phyloP scores from a whole-genome alignment of 2,113 vertebrate genomes.

The Lipophrys pholis region DNA sequence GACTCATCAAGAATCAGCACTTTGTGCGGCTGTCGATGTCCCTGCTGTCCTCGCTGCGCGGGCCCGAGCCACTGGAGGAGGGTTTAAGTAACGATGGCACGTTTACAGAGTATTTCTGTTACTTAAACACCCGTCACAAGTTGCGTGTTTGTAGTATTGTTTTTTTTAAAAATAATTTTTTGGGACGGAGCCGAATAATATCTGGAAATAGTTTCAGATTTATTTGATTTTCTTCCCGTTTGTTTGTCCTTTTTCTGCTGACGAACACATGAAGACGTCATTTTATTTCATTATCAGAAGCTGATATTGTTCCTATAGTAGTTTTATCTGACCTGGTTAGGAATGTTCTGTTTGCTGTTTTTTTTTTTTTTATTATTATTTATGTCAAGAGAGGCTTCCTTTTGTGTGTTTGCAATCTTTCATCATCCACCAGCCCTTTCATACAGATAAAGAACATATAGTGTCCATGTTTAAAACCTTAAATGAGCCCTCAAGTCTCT shows the following conservation, averaged over 20 bases:
- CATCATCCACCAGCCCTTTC: slow-evolving; percentile 38
- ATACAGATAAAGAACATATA: slow-evolving; percentile 17
- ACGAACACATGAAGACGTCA: slow-evolving; percentile 1
- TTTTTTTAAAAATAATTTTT: too few relatives aligned
- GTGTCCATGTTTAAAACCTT: slow-evolving; percentile 42
- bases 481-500: slow-evolving; percentile 35
- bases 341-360: slow-evolving; percentile 27
- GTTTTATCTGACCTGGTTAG: slow-evolving; percentile 30
- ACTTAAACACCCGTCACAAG: slow-evolving; percentile 1
- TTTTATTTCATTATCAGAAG: background rate
- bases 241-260: background rate
- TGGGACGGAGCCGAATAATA: background rate
- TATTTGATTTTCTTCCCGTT: background rate
- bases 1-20: background rate
- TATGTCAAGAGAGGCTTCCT: slow-evolving; percentile 7
- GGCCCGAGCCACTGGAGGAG: background rate
- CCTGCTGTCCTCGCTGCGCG: slow-evolving; percentile 7
- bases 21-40: slow-evolving; percentile 17
- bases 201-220: slow-evolving; percentile 10
- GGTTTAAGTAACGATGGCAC: slow-evolving; percentile 18
- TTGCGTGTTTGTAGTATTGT: slow-evolving; percentile 11
- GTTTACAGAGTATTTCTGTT: slow-evolving; percentile 25
- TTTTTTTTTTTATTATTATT: slow-evolving; percentile 15
- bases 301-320: slow-evolving; percentile 20
- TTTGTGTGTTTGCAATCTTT: slow-evolving; percentile 6